Evolutionary conservation across 2,113 vertebrate species (phyloP), one percentile per base, ranked within the genome.

Genomic region (Eclectus roratus): DNA sequence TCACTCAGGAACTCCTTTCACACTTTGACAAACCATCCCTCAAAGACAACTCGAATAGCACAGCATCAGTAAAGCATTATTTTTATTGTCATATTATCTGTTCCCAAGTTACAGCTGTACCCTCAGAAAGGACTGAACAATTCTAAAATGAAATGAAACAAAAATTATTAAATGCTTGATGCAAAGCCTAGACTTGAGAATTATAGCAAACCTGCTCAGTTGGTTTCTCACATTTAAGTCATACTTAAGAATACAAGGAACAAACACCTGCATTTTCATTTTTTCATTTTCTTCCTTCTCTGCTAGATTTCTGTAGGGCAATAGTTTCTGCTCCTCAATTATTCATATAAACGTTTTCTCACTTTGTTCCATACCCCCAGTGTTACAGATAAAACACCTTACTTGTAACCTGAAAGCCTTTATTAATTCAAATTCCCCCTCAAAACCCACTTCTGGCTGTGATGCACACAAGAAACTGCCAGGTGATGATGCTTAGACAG

Each of bases 11-110:
- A 37, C n/a, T 64, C 53, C 29, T 43, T 74, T 53, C 81, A 23
- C 31, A 3, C 43, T 31, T 13, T 1, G 23, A 35, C 8, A 58
- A 74, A 47, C 33, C 46, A 35, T 15, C 41, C 49, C 43, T 56
- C 43, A 44, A 35, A 43, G n/a, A 39, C 2, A 1, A 28, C 17
- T 44, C 2, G 0, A 74, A 20, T 2, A 80, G n/a, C 72, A 33
- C 20, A 47, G 39, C 53, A 33, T 9, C 43, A 52, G 21, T 23
- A 37, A 55, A 46, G 10, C 9, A 18, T 25, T 41, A 7, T 27
- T 72, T 64, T 91, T 27, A 23, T 24, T 39, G 20, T 16, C 10
- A 6, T 21, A 20, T 43, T 49, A 27, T 27, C 55, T 76, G 33
- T 49, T 69, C 65, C 23, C 33, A 39, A 24, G 33, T 64, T 58